These are phyloP conservation scores for Syngnathus floridae DNA, from an alignment of 2,113 vertebrate genomes.

Conservation along the genomic window DNA sequence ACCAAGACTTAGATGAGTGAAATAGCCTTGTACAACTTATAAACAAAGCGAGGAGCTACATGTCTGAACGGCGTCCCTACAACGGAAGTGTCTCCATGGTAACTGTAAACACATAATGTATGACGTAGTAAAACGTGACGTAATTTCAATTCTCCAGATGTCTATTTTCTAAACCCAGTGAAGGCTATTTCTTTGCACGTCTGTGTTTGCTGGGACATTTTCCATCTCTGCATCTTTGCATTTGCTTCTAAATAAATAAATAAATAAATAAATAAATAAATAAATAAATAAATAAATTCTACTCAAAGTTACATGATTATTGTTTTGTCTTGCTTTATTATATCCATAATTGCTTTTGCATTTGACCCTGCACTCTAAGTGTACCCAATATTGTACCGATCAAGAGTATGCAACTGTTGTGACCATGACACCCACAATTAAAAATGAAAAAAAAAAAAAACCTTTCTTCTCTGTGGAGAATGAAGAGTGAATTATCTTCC, in stretches of 20 bases:
- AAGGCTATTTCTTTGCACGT: too few relatives aligned
- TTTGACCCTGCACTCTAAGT: not conserved
- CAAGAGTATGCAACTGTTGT: too few relatives aligned
- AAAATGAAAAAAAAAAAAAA: not conserved
- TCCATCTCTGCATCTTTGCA: too few relatives aligned
- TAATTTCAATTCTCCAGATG: not conserved
- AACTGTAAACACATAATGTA: constrained; percentile 21
- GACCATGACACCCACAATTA: not conserved
- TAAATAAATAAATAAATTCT: too few relatives aligned
- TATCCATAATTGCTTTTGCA: not conserved
- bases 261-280: too few relatives aligned
- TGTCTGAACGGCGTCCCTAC: not conserved
- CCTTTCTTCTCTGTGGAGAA: not conserved
- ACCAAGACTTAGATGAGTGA: not conserved
- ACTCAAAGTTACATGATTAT: too few relatives aligned
- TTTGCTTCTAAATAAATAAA: too few relatives aligned
- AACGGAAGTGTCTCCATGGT: constrained; percentile 49
- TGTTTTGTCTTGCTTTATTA: too few relatives aligned
- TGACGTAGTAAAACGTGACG: not conserved
- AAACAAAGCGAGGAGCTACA: not conserved
- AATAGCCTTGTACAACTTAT: too few relatives aligned
- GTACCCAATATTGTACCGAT: not conserved
- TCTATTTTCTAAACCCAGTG: not conserved
- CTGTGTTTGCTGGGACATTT: too few relatives aligned
- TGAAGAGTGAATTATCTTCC: not conserved